These are phyloP conservation scores for Rhynchomys soricoides DNA, from an alignment of 2,113 vertebrate species.

Conservation along the genomic window DNA sequence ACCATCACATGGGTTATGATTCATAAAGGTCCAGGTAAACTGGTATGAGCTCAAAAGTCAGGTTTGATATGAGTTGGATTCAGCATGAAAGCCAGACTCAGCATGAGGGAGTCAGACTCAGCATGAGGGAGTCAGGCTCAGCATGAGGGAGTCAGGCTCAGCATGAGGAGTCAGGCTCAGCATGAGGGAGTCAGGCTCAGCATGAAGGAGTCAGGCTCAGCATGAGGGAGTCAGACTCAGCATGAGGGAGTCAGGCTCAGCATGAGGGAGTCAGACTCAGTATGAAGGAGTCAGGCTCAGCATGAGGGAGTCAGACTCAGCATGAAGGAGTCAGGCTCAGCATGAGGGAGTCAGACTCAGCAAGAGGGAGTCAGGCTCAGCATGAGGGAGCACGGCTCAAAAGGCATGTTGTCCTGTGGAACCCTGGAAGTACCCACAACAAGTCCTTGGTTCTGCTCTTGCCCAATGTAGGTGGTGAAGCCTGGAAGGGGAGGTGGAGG, in stretches of 20 bases:
- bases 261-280: not conserved
- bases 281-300: not conserved
- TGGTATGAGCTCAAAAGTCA: not conserved
- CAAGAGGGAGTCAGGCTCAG: not conserved
- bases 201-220: not conserved
- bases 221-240: too few species aligned
- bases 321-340: not conserved
- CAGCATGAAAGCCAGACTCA: not conserved
- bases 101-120: not conserved
- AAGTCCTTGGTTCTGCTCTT: not conserved
- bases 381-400: not conserved
- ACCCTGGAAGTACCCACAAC: fast-evolving
- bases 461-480: fast-evolving
- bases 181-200: not conserved
- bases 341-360: not conserved
- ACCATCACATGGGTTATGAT: not conserved
- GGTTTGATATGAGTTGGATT: not conserved
- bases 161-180: not conserved
- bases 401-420: too few species aligned
- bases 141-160: not conserved
- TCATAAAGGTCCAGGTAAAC: not conserved
- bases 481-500: not conserved
- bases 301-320: not conserved
- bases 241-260: not conserved
- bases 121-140: not conserved